Conservation (phyloP, 2,797 vertebrate species). For the Urosaurus nigricauda region DNA sequence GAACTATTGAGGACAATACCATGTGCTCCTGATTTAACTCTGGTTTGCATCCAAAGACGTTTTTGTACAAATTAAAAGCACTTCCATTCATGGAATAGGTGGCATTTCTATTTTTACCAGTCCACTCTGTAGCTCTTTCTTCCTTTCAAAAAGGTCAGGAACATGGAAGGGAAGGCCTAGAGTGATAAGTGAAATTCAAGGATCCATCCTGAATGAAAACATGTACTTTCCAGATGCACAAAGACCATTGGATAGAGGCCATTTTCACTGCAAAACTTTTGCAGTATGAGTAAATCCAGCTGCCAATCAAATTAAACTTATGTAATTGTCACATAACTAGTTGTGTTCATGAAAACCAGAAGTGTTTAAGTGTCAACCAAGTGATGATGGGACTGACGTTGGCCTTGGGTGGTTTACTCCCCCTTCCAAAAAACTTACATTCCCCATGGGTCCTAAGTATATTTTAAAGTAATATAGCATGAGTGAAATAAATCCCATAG, state of each 20-base stretch:
- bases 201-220: neutral
- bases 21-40: neutral
- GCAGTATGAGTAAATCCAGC: neutral
- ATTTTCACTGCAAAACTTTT: neutral
- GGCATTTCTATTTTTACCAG: neutral
- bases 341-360: neutral
- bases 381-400: neutral
- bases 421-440: neutral
- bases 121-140: neutral
- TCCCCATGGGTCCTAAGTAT: neutral
- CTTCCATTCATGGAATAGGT: no score
- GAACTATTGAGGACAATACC: neutral
- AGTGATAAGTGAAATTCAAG: neutral
- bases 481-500: neutral
- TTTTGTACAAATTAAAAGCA: neutral
- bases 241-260: neutral
- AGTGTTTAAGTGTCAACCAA: neutral
- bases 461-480: neutral
- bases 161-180: no score
- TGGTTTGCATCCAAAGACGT: neutral
- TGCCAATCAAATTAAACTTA: constrained; percentile 7
- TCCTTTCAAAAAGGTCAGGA: neutral
- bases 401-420: neutral
- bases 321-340: neutral
- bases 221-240: neutral